phyloP scores from a whole-genome alignment of 2,888 invertebrate species.

The Fabriciana adippe region DNA sequence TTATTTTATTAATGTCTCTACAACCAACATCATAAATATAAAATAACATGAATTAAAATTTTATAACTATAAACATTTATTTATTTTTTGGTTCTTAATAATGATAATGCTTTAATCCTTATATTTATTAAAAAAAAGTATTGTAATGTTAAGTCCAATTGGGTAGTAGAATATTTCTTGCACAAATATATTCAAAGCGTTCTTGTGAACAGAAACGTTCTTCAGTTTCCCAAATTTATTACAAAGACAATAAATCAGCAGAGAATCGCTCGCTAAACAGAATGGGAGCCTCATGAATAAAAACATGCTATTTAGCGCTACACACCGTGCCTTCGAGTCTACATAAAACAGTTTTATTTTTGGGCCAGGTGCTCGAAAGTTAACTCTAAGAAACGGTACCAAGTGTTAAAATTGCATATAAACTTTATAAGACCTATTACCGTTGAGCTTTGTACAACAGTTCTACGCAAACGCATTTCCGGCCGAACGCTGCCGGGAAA shows the following conservation, averaged over 20 bases:
- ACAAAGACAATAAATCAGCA: constrained; percentile 76
- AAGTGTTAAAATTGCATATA: constrained; percentile 66
- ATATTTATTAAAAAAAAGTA: not conserved
- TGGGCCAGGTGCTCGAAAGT: constrained; percentile 48
- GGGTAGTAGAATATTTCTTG: constrained; percentile 1
- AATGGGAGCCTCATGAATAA: constrained; percentile 81
- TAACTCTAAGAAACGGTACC: constrained; percentile 53
- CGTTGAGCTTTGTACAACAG: constrained; percentile 66
- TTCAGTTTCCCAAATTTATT: constrained; percentile 69
- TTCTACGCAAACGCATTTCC: constrained; percentile 82
- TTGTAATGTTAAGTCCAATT: not conserved
- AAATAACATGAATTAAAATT: too few species aligned
- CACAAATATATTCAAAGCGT: constrained; percentile 43
- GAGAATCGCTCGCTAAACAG: constrained; percentile 76
- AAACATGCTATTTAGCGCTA: constrained; percentile 81
- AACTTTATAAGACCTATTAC: constrained; percentile 61
- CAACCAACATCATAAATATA: too few species aligned
- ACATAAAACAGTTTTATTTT: constrained; percentile 53
- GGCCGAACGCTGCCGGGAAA: constrained; percentile 80
- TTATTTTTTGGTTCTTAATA: too few species aligned
- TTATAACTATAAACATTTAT: too few species aligned
- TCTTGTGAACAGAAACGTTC: constrained; percentile 35
- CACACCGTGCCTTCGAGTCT: constrained; percentile 63
- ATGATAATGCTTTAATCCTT: not conserved
- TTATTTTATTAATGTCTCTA: too few species aligned